Evolutionary conservation across 2,797 vertebrate species (phyloP), one percentile per base, ranked within the genome.

Genomic region (Takifugu ocellatus): DNA sequence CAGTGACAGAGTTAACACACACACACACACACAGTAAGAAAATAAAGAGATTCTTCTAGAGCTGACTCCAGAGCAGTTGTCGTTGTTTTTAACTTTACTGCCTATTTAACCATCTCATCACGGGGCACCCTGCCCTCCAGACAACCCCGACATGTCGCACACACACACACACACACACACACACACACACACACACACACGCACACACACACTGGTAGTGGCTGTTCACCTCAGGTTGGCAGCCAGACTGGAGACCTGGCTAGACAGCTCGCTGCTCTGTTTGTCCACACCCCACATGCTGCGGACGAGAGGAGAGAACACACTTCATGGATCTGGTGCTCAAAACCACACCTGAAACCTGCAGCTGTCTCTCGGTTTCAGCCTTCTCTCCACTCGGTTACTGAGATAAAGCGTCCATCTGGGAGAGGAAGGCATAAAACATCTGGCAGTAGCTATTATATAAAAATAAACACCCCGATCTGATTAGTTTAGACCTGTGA

Each of bases 271-370:
- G 78, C 88, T 90, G 87, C 81, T 86, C 88, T 93, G 91, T 89
- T 92, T 93, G 87, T 93, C 92, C 89, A 91, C 56, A 63, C 91
- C 90, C 92, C 92, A 93, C 91, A 93, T 92, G 90, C 92, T 93
- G 92, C 87, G 83, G 90, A 92, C 85, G 73, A 89, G 82, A 88
- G 84, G 86, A 88, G 81, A 91, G 79, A 81, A 84, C 68, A 91
- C 70, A 87, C 84, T 89, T 89, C 85, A 87, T 84, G 77, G 66
- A 74, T 80, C 78, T 69, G 79, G 68, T 66, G 70, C 57, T 77
- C 56, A 63, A 46, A 65, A 25, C 60, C 56, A 59, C 59, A 67
- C 58, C 49, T 5, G 1, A 66, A 42, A 48, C 53, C 33, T 16
- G 24, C 42, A 48, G 45, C 43, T 21, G 25, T 53, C 14, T n/a